These are phyloP conservation scores for Odontesthes bonariensis DNA, from an alignment of 2,113 vertebrate species.

Conservation along the genomic window DNA sequence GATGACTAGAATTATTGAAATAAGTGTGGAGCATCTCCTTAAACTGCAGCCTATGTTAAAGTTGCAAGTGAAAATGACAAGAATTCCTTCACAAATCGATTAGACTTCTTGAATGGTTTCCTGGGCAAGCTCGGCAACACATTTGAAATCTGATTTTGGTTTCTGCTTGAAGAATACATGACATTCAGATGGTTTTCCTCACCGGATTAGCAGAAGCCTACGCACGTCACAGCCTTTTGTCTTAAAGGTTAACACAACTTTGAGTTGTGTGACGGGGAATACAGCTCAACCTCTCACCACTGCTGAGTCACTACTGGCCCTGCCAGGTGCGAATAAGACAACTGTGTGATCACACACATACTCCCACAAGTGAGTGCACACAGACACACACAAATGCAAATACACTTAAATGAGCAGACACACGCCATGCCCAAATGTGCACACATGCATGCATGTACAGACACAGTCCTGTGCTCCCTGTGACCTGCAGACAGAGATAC, in stretches of 20 bases:
- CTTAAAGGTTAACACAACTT: conserved; percentile 78
- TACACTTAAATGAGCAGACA: conserved; percentile 37
- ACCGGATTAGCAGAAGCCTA: conserved; percentile 66
- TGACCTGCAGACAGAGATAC: conserved; percentile 56
- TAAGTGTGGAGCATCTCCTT: background rate
- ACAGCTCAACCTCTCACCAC: conserved; percentile 50
- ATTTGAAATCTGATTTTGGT: conserved; percentile 59
- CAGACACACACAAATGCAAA: conserved; percentile 37
- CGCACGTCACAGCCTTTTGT: conserved; percentile 75
- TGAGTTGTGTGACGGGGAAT: conserved; percentile 54
- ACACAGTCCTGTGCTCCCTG: conserved; percentile 15
- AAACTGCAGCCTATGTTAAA: conserved; percentile 11
- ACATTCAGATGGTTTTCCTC: conserved; percentile 64
- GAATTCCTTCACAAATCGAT: conserved; percentile 28
- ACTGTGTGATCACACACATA: conserved; percentile 40
- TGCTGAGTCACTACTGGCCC: conserved; percentile 69
- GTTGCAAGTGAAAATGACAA: conserved; percentile 24
- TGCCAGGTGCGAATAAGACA: conserved; percentile 66
- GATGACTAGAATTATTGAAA: background rate
- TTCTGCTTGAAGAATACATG: conserved; percentile 57
- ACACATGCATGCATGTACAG: conserved; percentile 36
- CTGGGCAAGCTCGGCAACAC: conserved; percentile 41
- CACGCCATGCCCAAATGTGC: conserved; percentile 46
- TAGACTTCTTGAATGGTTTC: conserved; percentile 52
- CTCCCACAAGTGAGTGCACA: conserved; percentile 7